phyloP scores from a whole-genome alignment of 2,888 invertebrate species.

The Phania funesta region DNA sequence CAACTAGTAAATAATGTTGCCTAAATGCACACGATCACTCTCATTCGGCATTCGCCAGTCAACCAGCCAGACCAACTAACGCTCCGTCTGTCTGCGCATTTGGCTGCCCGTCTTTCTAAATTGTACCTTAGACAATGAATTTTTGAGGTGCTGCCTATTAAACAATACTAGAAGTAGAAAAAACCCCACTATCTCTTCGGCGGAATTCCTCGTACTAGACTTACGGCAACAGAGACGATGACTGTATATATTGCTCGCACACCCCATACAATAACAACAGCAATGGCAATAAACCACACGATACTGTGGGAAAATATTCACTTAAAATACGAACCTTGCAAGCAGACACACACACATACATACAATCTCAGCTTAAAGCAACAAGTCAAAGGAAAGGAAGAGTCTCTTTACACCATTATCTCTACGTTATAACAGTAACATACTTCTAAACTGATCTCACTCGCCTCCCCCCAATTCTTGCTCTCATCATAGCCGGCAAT shows the following conservation, averaged over 20 bases:
- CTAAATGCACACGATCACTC: conserved; percentile 64
- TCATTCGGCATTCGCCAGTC: conserved; percentile 26
- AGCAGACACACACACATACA: conserved; percentile 13
- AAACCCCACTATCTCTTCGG: conserved; percentile 50
- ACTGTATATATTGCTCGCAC: conserved; percentile 58
- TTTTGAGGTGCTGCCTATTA: conserved; percentile 63
- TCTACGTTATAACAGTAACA: conserved; percentile 71
- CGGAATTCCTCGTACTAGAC: conserved; percentile 57
- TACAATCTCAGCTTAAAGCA: conserved; percentile 44
- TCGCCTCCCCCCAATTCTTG: background rate
- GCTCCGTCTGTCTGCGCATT: conserved; percentile 47
- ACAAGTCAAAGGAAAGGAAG: conserved; percentile 78
- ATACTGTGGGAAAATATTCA: conserved; percentile 69
- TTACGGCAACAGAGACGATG: conserved; percentile 42
- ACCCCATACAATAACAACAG: conserved; percentile 59
- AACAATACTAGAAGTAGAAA: conserved; percentile 49
- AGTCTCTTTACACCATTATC: conserved; percentile 71
- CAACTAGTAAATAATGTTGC: conserved; percentile 57
- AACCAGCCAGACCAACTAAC: conserved; percentile 18
- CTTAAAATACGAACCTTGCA: conserved; percentile 63
- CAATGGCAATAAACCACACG: conserved; percentile 49
- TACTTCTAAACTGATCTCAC: conserved; percentile 49
- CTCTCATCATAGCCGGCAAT: conserved; percentile 18
- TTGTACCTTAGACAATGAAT: conserved; percentile 61
- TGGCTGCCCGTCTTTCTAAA: conserved; percentile 50